These are phyloP conservation scores for Tursiops truncatus DNA, from an alignment of 2,113 vertebrate genomes.

Conservation along the genomic window DNA sequence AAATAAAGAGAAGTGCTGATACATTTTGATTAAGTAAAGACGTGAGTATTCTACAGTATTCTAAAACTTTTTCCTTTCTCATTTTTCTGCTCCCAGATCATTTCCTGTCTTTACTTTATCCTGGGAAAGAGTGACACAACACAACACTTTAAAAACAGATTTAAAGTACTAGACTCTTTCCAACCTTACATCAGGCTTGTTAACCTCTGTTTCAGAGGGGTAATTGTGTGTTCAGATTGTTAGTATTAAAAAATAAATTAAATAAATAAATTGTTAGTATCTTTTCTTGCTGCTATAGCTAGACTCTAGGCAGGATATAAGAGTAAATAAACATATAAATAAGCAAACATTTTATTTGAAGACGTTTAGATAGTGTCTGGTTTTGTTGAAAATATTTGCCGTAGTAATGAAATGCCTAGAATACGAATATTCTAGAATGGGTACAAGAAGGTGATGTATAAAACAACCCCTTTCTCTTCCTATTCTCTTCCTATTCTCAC, in stretches of 20 bases:
- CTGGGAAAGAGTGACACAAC: background rate
- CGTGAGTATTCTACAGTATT: background rate
- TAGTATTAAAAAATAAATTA: background rate
- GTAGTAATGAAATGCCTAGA: background rate
- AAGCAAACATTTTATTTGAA: constrained; percentile 25
- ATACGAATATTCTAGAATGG: background rate
- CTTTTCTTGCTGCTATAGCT: background rate
- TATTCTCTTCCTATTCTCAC: constrained; percentile 45
- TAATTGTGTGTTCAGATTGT: constrained; percentile 15
- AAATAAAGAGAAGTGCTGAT: constrained; percentile 23
- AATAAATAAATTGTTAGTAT: background rate
- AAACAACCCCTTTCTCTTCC: background rate
- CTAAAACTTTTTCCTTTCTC: background rate
- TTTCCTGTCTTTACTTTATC: background rate
- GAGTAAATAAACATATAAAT: constrained; percentile 37
- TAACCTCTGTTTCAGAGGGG: background rate
- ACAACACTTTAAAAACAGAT: background rate
- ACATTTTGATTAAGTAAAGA: background rate
- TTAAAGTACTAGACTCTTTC: background rate
- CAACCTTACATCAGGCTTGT: background rate
- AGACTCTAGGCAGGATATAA: background rate
- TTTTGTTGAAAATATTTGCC: constrained; percentile 24
- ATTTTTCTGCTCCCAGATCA: background rate
- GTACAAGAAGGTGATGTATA: background rate
- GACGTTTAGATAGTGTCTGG: background rate